phyloP scores from a whole-genome alignment of 2,797 vertebrate genomes.

The Hoplostethus mediterraneus region DNA sequence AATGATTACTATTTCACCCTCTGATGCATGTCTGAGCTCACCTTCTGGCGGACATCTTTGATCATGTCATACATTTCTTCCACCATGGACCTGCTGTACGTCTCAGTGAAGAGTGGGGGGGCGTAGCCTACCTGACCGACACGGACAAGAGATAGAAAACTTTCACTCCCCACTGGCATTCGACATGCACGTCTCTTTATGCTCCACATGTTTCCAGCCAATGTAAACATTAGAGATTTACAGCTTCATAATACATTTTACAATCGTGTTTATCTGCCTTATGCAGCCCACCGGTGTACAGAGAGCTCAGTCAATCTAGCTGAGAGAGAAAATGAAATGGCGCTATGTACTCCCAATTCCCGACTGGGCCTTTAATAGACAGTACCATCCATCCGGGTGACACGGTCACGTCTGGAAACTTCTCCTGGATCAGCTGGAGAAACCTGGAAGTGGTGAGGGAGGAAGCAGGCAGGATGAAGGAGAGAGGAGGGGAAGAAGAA shows the following conservation, averaged over 20 bases:
- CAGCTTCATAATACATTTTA: too few relatives aligned
- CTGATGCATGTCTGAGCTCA: conserved; percentile 41
- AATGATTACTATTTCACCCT: too few relatives aligned
- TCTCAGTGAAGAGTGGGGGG: conserved; percentile 61
- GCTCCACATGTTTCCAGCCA: too few relatives aligned
- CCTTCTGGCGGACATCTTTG: conserved; percentile 79
- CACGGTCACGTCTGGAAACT: conserved; percentile 86
- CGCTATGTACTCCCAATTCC: too few relatives aligned
- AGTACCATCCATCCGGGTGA: conserved; percentile 89
- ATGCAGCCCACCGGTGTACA: neutral
- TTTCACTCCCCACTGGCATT: too few relatives aligned
- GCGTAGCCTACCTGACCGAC: conserved; percentile 67
- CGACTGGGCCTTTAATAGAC: neutral
- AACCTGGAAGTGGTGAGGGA: conserved; percentile 78
- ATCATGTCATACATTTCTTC: conserved; percentile 85
- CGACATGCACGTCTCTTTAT: too few relatives aligned
- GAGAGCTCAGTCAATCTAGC: neutral
- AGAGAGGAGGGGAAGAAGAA: neutral
- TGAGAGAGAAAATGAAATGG: neutral
- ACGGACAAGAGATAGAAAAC: neutral
- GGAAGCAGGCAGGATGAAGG: neutral
- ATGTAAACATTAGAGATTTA: too few relatives aligned
- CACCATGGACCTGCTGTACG: conserved; percentile 86
- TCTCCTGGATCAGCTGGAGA: conserved; percentile 83
- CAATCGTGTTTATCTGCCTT: too few relatives aligned